Conservation (phyloP, 1,140 invertebrate genomes). For the Nymphalis io region DNA sequence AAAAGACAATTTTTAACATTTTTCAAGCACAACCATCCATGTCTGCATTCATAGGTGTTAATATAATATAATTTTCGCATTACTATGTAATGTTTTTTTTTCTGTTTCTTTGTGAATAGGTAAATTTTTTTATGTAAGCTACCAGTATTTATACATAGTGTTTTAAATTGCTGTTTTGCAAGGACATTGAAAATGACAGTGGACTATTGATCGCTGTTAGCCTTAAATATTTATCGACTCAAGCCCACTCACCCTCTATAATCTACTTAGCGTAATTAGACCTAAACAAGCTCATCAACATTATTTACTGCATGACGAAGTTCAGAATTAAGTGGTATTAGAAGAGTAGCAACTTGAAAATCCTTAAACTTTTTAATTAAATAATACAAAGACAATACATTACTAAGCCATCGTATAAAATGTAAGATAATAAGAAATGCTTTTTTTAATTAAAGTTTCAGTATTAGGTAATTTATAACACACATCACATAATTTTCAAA, state of each 20-base stretch:
- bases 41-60: no score
- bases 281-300: constrained; percentile 18
- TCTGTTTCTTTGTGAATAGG: no score
- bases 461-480: no score
- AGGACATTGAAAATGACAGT: neutral
- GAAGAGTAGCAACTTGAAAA: neutral
- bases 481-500: no score
- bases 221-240: constrained; percentile 21
- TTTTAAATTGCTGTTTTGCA: neutral
- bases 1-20: no score
- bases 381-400: neutral
- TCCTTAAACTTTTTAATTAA: neutral
- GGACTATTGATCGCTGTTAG: constrained; percentile 18
- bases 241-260: constrained; percentile 15
- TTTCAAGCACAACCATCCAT: no score
- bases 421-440: no score
- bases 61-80: no score
- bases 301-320: constrained; percentile 28
- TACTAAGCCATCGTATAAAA: neutral
- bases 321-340: constrained; percentile 9
- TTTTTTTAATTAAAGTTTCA: no score
- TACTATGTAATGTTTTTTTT: no score
- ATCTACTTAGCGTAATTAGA: constrained; percentile 27
- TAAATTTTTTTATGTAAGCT: no score
- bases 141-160: neutral